Evolutionary conservation across 1,140 invertebrate species (phyloP), one percentile per base, ranked within the genome.

Genomic region (Colletes latitarsis): DNA sequence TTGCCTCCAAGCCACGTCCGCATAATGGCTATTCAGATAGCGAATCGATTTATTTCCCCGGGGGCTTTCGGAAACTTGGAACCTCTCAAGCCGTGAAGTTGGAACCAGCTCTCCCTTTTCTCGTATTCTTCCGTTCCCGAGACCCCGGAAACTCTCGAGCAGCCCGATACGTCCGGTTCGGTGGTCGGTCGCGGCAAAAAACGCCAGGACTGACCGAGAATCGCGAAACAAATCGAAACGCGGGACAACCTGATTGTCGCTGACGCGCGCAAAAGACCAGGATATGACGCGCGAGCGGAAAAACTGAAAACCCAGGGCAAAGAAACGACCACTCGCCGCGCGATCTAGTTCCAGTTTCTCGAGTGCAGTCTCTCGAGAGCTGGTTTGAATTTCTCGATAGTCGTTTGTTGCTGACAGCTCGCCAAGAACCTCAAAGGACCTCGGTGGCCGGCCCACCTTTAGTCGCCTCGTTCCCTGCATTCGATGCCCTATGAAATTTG

Each of bases 21-120:
- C 83, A 84, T 89, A 90, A 89, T 87, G 88, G 88, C 81, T 90
- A 89, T 89, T 85, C 87, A 84, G 87, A 89, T 89, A 89, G 86
- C 87, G 83, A 89, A 89, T 89, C 88, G 87, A 89, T 89, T 88
- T 88, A 89, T 89, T 89, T 87, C 88, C 88, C 79, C 72, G 60
- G 71, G 74, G 82, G 77, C 79, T 82, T 85, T 77, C 76, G 75
- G 60, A 87, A 87, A 87, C 84, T 84, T 85, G 55, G 73, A 71
- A 53, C 72, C 64, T 79, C 66, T 57, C 67, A 74, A 55, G 12
- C 64, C 30, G 49, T 66, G 66, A 81, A 74, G 73, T 77, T 64
- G 69, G 60, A 73, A 79, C 77, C 41, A 5, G 21, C 52, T 76
- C 58, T 15, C 49, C 43, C 71, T 19, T 46, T 60, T 43, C 41